Conservation (phyloP, 2,797 vertebrate species). For the Echiichthys vipera region DNA sequence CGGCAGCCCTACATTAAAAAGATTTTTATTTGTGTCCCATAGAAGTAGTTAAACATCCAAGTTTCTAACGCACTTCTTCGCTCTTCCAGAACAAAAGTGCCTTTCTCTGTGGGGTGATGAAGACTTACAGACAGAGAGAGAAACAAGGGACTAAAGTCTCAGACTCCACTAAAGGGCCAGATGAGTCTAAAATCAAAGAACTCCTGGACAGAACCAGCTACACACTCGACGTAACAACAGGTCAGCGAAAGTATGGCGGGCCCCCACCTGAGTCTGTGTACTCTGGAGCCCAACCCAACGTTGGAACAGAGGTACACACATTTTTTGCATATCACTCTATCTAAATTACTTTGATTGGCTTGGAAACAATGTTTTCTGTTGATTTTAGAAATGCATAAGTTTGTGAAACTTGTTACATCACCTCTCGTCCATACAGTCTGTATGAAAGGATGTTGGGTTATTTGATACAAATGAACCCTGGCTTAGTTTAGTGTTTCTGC, state of each 20-base stretch:
- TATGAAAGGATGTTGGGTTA: not conserved
- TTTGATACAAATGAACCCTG: not conserved
- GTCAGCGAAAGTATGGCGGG: constrained; percentile 96
- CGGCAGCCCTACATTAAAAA: too few relatives aligned
- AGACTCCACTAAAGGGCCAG: constrained; percentile 96
- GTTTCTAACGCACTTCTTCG: not conserved
- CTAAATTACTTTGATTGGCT: not conserved
- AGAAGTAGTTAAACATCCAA: not conserved
- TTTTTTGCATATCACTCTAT: not conserved
- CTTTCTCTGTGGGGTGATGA: constrained; percentile 99
- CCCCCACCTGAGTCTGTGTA: constrained; percentile 93
- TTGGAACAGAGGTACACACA: constrained; percentile 92
- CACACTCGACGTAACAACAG: constrained; percentile 97
- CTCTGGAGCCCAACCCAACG: constrained; percentile 91
- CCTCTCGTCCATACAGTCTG: not conserved
- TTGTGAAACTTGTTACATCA: not conserved
- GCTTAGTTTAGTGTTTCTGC: not conserved
- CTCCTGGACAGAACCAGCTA: constrained; percentile 95
- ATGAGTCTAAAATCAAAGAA: constrained; percentile 96
- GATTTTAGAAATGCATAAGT: not conserved
- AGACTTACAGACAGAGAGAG: constrained; percentile 98
- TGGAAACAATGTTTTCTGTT: not conserved
- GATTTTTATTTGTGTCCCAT: not conserved
- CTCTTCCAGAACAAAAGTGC: constrained; percentile 96
- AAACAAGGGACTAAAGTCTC: constrained; percentile 97